phyloP scores from a whole-genome alignment of 2,797 vertebrate species.

The Bufotes viridis region DNA sequence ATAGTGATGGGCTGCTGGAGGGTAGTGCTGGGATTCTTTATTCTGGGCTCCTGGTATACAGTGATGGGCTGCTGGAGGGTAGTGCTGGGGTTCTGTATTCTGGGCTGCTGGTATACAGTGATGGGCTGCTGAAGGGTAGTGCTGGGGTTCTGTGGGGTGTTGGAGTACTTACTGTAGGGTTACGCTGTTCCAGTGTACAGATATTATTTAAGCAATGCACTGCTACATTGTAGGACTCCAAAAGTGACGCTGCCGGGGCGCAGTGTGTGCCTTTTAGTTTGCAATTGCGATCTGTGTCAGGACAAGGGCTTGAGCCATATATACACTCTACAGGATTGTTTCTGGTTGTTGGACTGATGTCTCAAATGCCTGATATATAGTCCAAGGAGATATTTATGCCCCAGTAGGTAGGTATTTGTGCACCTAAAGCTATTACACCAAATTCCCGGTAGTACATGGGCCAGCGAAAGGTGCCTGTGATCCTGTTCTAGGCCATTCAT shows the following conservation, averaged over 20 bases:
- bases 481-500: no score
- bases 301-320: not conserved
- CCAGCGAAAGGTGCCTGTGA: not conserved
- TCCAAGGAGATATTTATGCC: not conserved
- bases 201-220: not conserved
- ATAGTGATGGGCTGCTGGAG: not conserved
- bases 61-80: not conserved
- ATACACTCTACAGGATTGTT: not conserved
- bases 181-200: not conserved
- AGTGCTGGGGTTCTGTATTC: no score
- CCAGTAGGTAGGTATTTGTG: not conserved
- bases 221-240: not conserved
- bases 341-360: no score
- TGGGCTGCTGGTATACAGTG: no score
- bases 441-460: no score
- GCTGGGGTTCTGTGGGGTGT: not conserved
- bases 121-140: not conserved
- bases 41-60: not conserved
- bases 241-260: not conserved
- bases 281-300: no score
- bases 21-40: not conserved
- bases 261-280: no score
- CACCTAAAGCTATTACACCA: no score
- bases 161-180: not conserved
- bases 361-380: no score